Percentiles rank a stretch among this genome's conserved stretches.
Conservation (phyloP, 2,888 invertebrate genomes). For the Thymelicus acteon region DNA sequence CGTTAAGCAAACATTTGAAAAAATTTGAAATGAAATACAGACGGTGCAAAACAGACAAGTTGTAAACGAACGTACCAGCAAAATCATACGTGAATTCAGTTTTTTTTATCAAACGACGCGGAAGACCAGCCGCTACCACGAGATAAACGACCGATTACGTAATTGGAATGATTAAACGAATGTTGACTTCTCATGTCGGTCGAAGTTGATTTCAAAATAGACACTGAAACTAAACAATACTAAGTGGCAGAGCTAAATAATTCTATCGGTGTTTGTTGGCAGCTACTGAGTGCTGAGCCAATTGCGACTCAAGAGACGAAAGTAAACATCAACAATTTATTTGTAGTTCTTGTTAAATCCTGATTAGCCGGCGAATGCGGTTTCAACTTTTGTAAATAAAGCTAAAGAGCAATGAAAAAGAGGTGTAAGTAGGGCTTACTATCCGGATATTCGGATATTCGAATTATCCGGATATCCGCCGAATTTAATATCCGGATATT, state of each 20-base stretch:
- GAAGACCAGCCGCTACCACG: neutral
- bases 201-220: slow-evolving; percentile 40
- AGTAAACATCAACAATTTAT: slow-evolving; percentile 56
- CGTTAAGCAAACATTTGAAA: slow-evolving; percentile 24
- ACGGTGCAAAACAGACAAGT: neutral
- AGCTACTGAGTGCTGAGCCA: slow-evolving; percentile 46
- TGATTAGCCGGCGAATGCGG: neutral
- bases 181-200: slow-evolving; percentile 43
- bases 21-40: slow-evolving; percentile 21
- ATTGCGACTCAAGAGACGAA: slow-evolving; percentile 51
- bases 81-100: neutral
- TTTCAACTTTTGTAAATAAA: neutral
- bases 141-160: slow-evolving; percentile 10
- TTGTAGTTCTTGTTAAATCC: slow-evolving; percentile 32
- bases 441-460: too few relatives aligned
- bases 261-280: slow-evolving; percentile 54
- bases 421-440: too few relatives aligned
- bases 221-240: slow-evolving; percentile 41
- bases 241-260: slow-evolving; percentile 38
- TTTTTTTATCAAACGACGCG: slow-evolving; percentile 3
- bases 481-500: too few relatives aligned
- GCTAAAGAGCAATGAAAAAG: neutral
- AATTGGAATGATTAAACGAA: slow-evolving; percentile 8
- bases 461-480: too few relatives aligned
- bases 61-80: neutral